Base-by-base conservation (phyloP, 2,888 invertebrate species). In the Rhamnusium bicolor region DNA sequence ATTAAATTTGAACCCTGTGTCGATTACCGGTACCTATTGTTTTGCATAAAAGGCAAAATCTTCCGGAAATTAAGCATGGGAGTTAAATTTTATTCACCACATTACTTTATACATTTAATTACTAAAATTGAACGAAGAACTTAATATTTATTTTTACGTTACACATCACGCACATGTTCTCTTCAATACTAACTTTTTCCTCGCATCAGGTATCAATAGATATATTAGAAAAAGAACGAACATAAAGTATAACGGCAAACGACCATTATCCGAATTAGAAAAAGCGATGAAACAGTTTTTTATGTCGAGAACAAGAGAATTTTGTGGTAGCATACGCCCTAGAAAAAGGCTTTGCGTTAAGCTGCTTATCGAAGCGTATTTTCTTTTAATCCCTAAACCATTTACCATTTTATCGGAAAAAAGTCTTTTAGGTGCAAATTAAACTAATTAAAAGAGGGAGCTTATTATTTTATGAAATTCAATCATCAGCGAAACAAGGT, bases 351-450 rank as follows among this genome's bases (percentile, higher is more conserved):
- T 71, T 70, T 74, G 77, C 75, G 76, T 75, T 79, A 79, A 79
- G 79, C 78, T 75, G 79, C 78, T 79, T 79, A 79, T 77, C 73
- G 75, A 70, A 78, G 79, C 78, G 76, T 79, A 78, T 77, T 79
- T 79, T 79, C 79, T 79, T 79, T 78, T 79, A 78, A 79, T 76
- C 78, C 76, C 66, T 72, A 72, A 75, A 79, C 76, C 76, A 72
- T 74, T 77, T 75, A 77, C 79, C 78, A 73, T 75, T 79, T 78
- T 68, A 76, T 77, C 78, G 76, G 75, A 62, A 76, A 79, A 67
- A 67, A 32, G 77, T 72, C 76, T 79, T 76, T 76, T 70, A 71
- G 73, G 77, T 75, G 77, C 71, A 71, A 79, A 78, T 75, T 78
- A 70, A 68, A 61, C 54, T 69, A 69, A 69, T 69, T 69, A 69